These are phyloP conservation scores for Ornithorhynchus anatinus DNA, from an alignment of 2,113 vertebrate genomes.

Conservation along the genomic window DNA sequence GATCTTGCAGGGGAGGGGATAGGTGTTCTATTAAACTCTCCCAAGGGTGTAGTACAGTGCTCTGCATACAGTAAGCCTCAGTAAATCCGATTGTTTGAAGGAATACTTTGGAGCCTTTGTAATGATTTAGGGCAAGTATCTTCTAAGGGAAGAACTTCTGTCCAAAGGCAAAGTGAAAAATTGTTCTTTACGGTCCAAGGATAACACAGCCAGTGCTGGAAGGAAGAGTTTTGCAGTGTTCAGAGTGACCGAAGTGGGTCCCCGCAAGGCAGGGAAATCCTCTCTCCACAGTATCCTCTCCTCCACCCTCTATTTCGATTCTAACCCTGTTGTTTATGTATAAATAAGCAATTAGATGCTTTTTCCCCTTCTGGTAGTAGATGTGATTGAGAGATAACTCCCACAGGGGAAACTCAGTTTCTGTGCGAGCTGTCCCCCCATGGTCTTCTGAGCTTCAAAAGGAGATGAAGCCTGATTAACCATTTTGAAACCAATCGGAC, in stretches of 20 bases:
- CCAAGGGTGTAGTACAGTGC: no score
- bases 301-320: background rate
- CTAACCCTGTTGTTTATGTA: conserved; percentile 8
- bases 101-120: conserved; percentile 7
- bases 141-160: background rate
- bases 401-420: conserved; percentile 19
- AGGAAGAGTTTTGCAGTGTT: background rate
- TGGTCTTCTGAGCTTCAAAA: conserved; percentile 70
- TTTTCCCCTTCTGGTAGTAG: background rate
- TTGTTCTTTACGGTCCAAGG: background rate
- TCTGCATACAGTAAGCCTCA: no score
- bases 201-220: background rate
- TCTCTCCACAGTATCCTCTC: background rate
- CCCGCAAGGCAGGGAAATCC: conserved; percentile 16
- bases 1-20: no score
- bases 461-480: conserved; percentile 71
- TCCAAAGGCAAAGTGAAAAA: conserved; percentile 6
- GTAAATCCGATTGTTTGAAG: conserved; percentile 18
- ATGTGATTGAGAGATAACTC: conserved; percentile 63
- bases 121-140: background rate
- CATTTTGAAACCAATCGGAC: conserved; percentile 67
- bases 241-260: no score
- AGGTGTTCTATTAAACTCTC: no score
- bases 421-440: conserved; percentile 32
- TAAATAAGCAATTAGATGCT: conserved; percentile 13